phyloP scores from a whole-genome alignment of 2,113 vertebrate genomes.

The Odocoileus virginianus region DNA sequence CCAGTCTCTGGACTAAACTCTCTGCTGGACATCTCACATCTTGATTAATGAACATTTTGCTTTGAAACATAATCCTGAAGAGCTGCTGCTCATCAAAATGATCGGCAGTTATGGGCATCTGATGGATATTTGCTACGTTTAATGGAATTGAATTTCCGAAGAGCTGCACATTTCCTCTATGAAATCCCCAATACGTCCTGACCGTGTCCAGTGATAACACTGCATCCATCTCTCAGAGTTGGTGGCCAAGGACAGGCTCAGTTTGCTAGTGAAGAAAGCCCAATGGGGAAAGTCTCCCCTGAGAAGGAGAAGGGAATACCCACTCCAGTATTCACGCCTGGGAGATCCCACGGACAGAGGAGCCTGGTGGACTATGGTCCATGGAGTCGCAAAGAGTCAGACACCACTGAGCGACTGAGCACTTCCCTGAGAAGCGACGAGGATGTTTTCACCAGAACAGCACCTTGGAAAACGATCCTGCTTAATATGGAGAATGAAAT shows the following conservation, averaged over 20 bases:
- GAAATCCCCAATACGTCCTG: not conserved
- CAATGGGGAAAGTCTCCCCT: rapidly evolving
- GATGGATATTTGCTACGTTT: not conserved
- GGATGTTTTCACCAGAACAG: not conserved
- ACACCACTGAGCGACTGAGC: not conserved
- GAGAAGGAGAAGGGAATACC: not conserved
- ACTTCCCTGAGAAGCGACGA: not conserved
- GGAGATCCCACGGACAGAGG: not conserved
- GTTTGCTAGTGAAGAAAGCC: not conserved
- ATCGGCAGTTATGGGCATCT: not conserved
- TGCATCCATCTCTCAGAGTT: not conserved
- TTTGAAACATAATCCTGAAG: slow-evolving; percentile 11
- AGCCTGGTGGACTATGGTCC: not conserved
- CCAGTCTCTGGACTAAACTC: not conserved
- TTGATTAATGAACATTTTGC: not conserved
- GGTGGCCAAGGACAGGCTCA: not conserved
- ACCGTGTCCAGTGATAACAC: rapidly evolving
- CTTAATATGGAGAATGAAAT: not conserved
- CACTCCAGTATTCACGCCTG: not conserved
- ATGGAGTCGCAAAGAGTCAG: not conserved
- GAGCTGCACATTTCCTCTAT: not conserved
- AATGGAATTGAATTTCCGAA: slow-evolving; percentile 46
- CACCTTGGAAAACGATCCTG: not conserved
- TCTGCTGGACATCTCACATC: not conserved
- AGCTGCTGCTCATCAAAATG: not conserved